Evolutionary conservation across 1,140 invertebrate genomes (phyloP).

Genomic region (Mya arenaria): DNA sequence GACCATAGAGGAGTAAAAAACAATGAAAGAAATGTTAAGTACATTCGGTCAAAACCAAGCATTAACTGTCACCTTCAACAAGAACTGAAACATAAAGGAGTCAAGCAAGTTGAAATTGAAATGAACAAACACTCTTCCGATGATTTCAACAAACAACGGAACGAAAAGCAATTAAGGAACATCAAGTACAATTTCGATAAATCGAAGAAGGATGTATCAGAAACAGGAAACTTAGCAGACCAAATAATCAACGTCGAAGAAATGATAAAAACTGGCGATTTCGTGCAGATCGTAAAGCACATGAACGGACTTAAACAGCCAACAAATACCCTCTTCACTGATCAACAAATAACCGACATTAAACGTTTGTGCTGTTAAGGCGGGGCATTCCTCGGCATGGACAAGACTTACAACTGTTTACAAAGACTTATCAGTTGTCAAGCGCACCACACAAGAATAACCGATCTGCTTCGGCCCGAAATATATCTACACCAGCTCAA

Average conservation of each 20-base stretch:
- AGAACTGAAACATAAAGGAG: too few species aligned
- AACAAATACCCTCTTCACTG: background rate
- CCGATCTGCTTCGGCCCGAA: conserved; percentile 18
- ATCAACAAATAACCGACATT: conserved; percentile 14
- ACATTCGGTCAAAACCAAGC: conserved; percentile 6
- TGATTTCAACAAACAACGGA: conserved; percentile 28
- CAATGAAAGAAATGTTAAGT: too few species aligned
- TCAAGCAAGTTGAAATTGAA: conserved; percentile 19
- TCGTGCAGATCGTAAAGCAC: conserved; percentile 25
- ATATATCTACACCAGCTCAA: too few species aligned
- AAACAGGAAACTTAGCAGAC: too few species aligned
- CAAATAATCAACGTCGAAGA: conserved; percentile 11
- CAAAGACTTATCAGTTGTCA: conserved; percentile 8
- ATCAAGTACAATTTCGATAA: background rate
- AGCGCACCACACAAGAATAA: conserved; percentile 1
- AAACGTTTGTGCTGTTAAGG: conserved; percentile 8
- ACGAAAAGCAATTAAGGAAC: conserved; percentile 14
- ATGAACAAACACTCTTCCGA: background rate
- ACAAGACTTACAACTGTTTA: conserved; percentile 32
- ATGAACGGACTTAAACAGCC: background rate
- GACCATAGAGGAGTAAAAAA: background rate
- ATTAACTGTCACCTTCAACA: too few species aligned
- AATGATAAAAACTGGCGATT: conserved; percentile 12
- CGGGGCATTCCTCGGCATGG: conserved; percentile 12
- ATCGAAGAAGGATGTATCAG: background rate